Evolutionary conservation across 2,113 vertebrate species (phyloP).

Genomic region (Chloroceryle aenea): DNA sequence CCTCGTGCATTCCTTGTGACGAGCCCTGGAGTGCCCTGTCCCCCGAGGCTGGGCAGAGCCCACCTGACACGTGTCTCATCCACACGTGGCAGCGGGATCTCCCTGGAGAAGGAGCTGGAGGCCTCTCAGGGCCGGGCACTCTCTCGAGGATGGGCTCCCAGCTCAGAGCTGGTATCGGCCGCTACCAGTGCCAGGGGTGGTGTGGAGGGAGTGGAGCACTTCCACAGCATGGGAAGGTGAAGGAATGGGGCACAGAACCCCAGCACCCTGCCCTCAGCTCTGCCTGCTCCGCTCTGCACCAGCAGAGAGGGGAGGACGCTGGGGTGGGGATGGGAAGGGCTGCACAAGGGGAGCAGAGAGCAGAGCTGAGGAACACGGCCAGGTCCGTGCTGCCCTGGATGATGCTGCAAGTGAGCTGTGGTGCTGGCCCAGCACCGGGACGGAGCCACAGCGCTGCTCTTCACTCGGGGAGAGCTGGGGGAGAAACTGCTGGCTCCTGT

Average conservation of each 20-base stretch:
- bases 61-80: background rate
- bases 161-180: accelerated
- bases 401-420: accelerated
- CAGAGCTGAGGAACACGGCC: accelerated
- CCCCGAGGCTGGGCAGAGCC: background rate
- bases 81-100: background rate
- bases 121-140: accelerated
- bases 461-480: background rate
- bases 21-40: background rate
- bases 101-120: background rate
- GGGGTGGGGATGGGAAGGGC: background rate
- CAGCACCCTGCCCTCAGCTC: background rate
- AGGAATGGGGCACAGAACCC: background rate
- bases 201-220: background rate
- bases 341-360: background rate
- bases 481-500: background rate
- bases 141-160: background rate
- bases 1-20: background rate
- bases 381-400: accelerated
- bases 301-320: background rate
- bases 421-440: background rate
- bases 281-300: background rate
- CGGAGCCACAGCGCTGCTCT: background rate
- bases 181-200: background rate
- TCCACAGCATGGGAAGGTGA: background rate